A percentile compares a stretch with the other conserved stretches of the same genome.
Evolutionary conservation across 2,113 vertebrate species (phyloP).

Genomic region (Rhinoderma darwinii): DNA sequence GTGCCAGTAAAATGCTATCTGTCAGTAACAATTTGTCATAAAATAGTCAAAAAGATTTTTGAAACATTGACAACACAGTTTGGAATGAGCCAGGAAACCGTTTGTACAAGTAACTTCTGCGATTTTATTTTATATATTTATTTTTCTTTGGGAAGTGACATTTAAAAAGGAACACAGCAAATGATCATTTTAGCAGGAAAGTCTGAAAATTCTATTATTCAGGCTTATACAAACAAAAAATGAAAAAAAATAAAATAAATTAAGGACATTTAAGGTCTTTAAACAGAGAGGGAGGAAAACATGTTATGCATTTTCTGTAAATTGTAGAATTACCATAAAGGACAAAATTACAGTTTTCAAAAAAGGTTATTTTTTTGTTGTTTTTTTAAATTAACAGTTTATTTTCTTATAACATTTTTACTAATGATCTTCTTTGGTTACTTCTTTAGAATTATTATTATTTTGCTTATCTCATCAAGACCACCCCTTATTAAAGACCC

Average conservation of each 20-base stretch:
- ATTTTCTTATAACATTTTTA: not conserved
- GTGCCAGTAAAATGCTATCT: not conserved
- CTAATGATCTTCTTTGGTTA: not conserved
- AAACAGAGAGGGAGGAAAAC: not conserved
- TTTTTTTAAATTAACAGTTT: not conserved
- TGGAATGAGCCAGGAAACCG: not conserved
- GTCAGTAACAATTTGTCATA: not conserved
- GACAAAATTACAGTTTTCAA: not conserved
- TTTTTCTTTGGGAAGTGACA: constrained; percentile 6
- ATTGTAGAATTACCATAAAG: not conserved
- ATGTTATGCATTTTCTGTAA: not conserved
- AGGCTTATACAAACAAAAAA: not conserved
- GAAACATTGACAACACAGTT: not conserved
- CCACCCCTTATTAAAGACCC: too few relatives aligned
- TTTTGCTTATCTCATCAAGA: not conserved
- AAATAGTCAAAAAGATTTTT: not conserved
- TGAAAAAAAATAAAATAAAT: too few relatives aligned
- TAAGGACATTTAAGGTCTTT: not conserved
- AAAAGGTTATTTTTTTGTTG: not conserved
- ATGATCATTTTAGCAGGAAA: not conserved
- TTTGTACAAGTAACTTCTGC: not conserved
- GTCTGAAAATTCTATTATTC: not conserved
- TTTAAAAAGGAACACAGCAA: not conserved
- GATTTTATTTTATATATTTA: not conserved
- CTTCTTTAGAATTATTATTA: not conserved